Evolutionary conservation across 2,113 vertebrate genomes (phyloP).

Genomic region (Condylura cristata): DNA sequence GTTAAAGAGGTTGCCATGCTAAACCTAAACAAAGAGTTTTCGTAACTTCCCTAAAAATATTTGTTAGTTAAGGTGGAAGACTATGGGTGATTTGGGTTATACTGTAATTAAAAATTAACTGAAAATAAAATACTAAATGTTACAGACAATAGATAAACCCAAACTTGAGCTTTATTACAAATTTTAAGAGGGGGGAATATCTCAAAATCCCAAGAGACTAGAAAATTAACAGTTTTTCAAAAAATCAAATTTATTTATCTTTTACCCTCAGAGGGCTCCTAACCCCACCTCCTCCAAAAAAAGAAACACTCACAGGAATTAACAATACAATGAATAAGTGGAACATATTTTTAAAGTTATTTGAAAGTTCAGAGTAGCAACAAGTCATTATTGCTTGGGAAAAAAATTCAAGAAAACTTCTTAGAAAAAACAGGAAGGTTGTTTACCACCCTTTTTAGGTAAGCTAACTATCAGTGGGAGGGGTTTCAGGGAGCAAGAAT

Average conservation of each 20-base stretch:
- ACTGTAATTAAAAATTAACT: too few relatives aligned
- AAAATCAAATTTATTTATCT: background rate
- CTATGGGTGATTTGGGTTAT: too few relatives aligned
- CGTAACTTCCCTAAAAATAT: background rate
- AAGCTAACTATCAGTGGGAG: background rate
- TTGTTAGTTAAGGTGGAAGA: too few relatives aligned
- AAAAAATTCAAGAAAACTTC: background rate
- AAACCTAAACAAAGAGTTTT: background rate
- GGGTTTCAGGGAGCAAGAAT: background rate
- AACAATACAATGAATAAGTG: background rate
- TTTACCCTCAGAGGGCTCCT: background rate
- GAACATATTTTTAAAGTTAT: background rate
- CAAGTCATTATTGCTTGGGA: background rate
- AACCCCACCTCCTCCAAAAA: too few relatives aligned
- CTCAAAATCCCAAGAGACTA: too few relatives aligned
- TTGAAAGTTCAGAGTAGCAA: background rate
- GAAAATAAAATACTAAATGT: too few relatives aligned
- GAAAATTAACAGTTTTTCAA: too few relatives aligned
- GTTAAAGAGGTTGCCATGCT: background rate
- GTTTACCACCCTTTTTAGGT: background rate
- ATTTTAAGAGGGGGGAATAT: too few relatives aligned
- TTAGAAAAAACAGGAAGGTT: background rate
- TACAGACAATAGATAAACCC: too few relatives aligned
- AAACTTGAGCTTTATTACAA: too few relatives aligned
- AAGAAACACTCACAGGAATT: background rate